Evolutionary conservation across 1,140 invertebrate genomes (phyloP).

Genomic region (Dufourea novaeangliae): DNA sequence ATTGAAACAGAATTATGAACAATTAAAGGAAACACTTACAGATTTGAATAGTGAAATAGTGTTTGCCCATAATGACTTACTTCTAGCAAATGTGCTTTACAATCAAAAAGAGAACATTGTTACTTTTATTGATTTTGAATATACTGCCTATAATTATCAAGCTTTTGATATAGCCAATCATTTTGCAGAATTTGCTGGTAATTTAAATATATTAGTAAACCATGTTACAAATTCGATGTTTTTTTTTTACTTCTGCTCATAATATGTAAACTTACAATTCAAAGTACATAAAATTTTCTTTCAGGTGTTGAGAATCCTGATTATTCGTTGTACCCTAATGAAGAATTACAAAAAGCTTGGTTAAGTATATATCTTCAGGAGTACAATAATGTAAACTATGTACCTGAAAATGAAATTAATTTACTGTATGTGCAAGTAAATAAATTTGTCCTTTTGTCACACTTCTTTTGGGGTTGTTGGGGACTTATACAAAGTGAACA

Average conservation of each 20-base stretch:
- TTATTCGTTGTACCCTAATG: conserved; percentile 89
- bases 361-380: conserved; percentile 88
- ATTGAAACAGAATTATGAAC: conserved; percentile 87
- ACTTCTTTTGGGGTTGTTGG: conserved; percentile 97
- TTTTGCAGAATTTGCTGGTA: conserved; percentile 98
- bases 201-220: conserved; percentile 60
- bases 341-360: conserved; percentile 92
- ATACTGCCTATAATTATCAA: conserved; percentile 96
- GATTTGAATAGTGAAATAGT: conserved; percentile 90
- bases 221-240: neutral
- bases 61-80: conserved; percentile 98
- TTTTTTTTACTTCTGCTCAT: neutral
- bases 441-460: conserved; percentile 89
- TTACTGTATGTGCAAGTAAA: conserved; percentile 89
- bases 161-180: conserved; percentile 99
- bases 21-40: conserved; percentile 86
- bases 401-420: conserved; percentile 85
- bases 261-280: neutral
- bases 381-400: conserved; percentile 81
- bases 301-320: conserved; percentile 89
- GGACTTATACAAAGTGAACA: conserved; percentile 94
- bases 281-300: conserved; percentile 39
- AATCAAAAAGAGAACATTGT: conserved; percentile 87
- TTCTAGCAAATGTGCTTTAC: conserved; percentile 96
- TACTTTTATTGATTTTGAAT: conserved; percentile 99